Evolutionary conservation across 2,888 invertebrate species (phyloP), one percentile per base, ranked within the genome.

Genomic region (Holacanthella duospinosa): DNA sequence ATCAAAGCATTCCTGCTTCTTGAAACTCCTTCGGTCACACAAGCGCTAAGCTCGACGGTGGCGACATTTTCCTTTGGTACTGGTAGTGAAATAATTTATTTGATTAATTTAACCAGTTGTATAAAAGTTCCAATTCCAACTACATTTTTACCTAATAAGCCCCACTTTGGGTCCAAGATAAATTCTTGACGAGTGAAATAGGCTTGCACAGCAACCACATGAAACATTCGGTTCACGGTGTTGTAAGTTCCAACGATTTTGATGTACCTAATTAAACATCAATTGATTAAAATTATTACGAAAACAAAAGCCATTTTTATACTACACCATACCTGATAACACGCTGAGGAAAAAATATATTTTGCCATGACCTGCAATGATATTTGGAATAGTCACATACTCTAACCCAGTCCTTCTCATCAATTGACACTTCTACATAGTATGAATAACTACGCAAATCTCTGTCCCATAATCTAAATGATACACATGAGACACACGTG

Each of bases 341-440:
- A 64, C 91, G 80, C 43, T 89, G 84, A 72, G 86, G 84, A 79
- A 99, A 99, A 80, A 90, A 94, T 58, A 99, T 83, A 76, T 86
- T 86, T 80, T 99, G 99, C 93, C 93, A 95, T 24, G 95, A 95
- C 65, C 99, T 86, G 77, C 99, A 99, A 77, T 87, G 86, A 80
- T 89, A 94, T 69, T 85, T 82, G 68, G 89, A 87, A 80, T 97
- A 89, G 80, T 99, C 96, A 66, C 96, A 84, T 61, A 99, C 87
- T 64, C 88, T 84, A 67, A 89, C 86, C 95, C 97, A 99, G 78
- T 95, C 91, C 77, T 87, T 87, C 77, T 92, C 88, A 81, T 97
- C 93, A 80, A 94, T 90, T 0, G 94, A 95, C 29, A 93, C 90
- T 73, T 82, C 82, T 60, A 82, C 77, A 74, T 86, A 93, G 79